Conservation (phyloP, 2,113 vertebrate genomes). For the Pontoporia blainvillei region DNA sequence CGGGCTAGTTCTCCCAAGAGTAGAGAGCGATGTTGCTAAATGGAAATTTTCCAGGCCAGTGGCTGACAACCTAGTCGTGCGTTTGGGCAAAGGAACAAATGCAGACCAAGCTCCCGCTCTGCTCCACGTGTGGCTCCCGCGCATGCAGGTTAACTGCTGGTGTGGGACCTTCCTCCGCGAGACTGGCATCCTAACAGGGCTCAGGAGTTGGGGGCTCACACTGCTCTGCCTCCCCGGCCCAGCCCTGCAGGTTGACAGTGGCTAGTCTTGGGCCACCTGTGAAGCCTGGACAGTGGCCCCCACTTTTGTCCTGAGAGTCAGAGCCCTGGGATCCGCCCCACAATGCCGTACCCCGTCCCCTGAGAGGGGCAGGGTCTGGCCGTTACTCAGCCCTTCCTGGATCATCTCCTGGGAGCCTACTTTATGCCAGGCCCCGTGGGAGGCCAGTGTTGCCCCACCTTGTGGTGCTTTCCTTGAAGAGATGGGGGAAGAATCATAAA, state of each 20-base stretch:
- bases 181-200: background rate
- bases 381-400: background rate
- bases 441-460: background rate
- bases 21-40: background rate
- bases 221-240: background rate
- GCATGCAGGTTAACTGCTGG: background rate
- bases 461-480: background rate
- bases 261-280: background rate
- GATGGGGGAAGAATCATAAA: background rate
- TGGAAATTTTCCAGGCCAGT: background rate
- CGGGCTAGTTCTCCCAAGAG: background rate
- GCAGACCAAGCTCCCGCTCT: background rate
- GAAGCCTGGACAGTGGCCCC: background rate
- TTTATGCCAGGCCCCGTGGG: background rate
- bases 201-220: too few relatives aligned
- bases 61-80: background rate
- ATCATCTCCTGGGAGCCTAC: background rate
- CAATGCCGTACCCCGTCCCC: accelerated
- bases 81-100: background rate
- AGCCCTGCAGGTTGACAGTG: background rate
- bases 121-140: background rate
- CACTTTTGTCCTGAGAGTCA: background rate
- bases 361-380: background rate
- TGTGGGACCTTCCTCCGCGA: background rate
- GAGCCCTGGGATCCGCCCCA: background rate